Base-by-base conservation (phyloP, 2,797 vertebrate species). In the Microhierax caerulescens region DNA sequence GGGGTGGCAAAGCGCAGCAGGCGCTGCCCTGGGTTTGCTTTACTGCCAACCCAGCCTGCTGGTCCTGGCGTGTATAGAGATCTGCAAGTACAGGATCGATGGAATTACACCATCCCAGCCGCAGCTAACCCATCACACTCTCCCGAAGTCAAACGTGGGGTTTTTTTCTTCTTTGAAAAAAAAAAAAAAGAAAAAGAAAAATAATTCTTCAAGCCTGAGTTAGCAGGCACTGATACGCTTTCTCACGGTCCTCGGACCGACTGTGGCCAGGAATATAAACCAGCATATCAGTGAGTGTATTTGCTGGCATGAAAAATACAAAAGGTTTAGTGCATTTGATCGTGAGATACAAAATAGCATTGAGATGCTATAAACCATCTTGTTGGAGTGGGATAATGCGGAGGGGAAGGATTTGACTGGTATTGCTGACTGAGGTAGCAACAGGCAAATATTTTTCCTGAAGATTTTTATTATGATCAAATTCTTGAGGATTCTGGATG, bases 31-130 rank as follows among this genome's bases (percentile, higher is more conserved):
- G 57, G 53, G 22, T 15, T n/a, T 23, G 74, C 75, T 47, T n/a
- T 5, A 0, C 8, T 27, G 87, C 19, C 27, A 3, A 0, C 30
- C 32, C 70, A 60, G 63, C 68, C 77, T 36, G 28, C 81, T 45
- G 39, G 2, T 69, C 32, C 83, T 69, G 34, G 2, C 0, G 0
- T 2, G 24, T 13, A 1, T 4, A 11, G 13, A 32, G 36, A 92
- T 2, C 25, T 53, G 57, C 37, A 65, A 53, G 9, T 7, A 4
- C 18, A 11, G 51, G 48, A 23, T 50, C 2, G 0, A 24, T 51
- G 5, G 32, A 11, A 2, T 63, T 3, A 1, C 27, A 11, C 8
- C 0, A 0, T 6, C 63, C 79, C 47, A 22, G 65, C 75, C 57
- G 75, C 65, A 45, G 45, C 75, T 27, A 43, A 1, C 80, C 47